Evolutionary conservation across 2,888 invertebrate species (phyloP), one percentile per base, ranked within the genome.

Genomic region (Gerris lacustris): DNA sequence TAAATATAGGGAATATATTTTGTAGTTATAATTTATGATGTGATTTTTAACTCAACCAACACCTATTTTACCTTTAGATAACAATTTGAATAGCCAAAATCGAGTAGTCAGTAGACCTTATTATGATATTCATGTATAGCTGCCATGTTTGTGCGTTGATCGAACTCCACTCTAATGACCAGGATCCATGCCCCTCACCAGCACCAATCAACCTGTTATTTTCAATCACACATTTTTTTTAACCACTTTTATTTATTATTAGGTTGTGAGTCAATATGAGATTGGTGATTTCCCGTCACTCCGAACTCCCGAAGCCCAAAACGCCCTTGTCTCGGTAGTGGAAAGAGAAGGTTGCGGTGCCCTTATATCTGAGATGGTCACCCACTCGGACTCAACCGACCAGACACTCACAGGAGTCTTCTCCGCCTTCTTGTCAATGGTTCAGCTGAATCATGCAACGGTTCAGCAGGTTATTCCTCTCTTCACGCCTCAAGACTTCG

Each of bases 401-500:
- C 91, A 92, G 79, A 87, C 87, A 71, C 82, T 87, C 43, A 91
- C 90, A 69, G 89, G 90, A 69, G 92, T 92, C 11, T 92, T 93
- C 81, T 86, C 89, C 75, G 92, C 93, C 6, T 91, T 93, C 79
- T 88, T 93, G 82, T 87, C 87, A 78, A 91, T 93, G 91, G 87
- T 93, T 7, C 90, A 91, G 78, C 83, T 88, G 72, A 87, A 88
- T 77, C 88, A 91, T 78, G 87, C 88, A 69, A 88, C 90, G 0
- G 89, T 93, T 43, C 92, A 93, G 80, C 91, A 92, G 80, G 88
- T 92, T 43, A 89, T 93, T 75, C 87, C 89, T 5, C 87, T 90
- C 77, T 91, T 93, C 78, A 87, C 86, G 72, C 91, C 91, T 5
- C 90, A 92, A 81, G 93, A 93, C 81, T 93, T 93, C 79, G 87